Percentiles rank a stretch among this genome's conserved stretches.
Conservation (phyloP, 2,113 vertebrate species). For the Atractosteus spatula region DNA sequence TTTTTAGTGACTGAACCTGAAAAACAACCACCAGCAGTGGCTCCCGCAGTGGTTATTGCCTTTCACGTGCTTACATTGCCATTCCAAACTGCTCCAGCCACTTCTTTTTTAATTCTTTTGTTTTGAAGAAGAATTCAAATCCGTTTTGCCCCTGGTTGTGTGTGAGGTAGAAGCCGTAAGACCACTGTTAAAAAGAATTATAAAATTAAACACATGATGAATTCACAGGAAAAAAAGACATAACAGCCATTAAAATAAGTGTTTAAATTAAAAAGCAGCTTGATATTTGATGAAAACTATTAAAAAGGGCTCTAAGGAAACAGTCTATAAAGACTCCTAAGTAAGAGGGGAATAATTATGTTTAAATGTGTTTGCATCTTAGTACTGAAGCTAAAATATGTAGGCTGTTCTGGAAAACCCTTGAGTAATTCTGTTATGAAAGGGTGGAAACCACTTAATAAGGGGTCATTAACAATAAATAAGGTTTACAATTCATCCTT, state of each 20-base stretch:
- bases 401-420: too few relatives aligned
- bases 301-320: too few relatives aligned
- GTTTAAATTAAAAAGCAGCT: too few relatives aligned
- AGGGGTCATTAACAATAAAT: background rate
- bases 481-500: conserved; percentile 5
- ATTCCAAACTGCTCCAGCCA: conserved; percentile 98
- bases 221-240: background rate
- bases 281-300: too few relatives aligned
- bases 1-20: conserved; percentile 32
- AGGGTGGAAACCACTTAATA: background rate
- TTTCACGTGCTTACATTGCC: conserved; percentile 86
- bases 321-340: too few relatives aligned
- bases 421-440: too few relatives aligned
- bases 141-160: conserved; percentile 93
- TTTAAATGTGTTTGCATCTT: too few relatives aligned
- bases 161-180: conserved; percentile 96
- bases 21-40: conserved; percentile 31
- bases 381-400: too few relatives aligned
- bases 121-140: conserved; percentile 97
- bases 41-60: too few relatives aligned
- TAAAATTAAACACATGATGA: background rate
- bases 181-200: conserved; percentile 76
- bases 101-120: conserved; percentile 98
- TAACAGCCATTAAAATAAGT: too few relatives aligned
- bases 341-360: too few relatives aligned